Evolutionary conservation across 35 echinoderm and acorn worm genomes (phyloP).

Genomic region (Diadema setosum): DNA sequence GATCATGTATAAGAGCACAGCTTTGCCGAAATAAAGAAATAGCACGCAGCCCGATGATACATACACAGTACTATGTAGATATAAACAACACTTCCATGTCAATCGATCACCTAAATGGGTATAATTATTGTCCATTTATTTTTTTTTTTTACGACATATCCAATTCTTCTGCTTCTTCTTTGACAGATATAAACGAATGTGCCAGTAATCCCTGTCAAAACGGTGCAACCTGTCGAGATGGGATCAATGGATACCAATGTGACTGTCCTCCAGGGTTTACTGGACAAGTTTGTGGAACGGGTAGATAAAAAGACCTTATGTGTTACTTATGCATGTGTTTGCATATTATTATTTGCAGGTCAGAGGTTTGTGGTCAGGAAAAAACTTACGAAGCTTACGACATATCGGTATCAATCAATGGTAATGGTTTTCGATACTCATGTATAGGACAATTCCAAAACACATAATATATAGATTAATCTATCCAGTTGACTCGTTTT

Average conservation of each 20-base stretch:
- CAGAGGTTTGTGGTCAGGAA: no score
- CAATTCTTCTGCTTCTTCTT: background rate
- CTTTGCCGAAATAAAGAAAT: no score
- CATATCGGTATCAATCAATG: no score
- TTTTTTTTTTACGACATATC: background rate
- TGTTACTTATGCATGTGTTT: background rate
- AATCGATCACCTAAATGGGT: background rate
- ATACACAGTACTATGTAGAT: background rate
- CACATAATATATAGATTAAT: no score
- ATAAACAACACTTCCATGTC: background rate
- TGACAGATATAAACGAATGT: conserved; percentile 83
- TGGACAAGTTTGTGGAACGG: conserved; percentile 27
- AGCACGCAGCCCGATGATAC: no score
- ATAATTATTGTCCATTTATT: background rate
- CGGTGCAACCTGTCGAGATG: conserved; percentile 67
- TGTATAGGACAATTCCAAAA: no score
- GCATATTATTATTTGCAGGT: no score
- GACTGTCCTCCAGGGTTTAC: conserved; percentile 29
- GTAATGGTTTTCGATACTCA: no score
- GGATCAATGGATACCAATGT: conserved; percentile 38
- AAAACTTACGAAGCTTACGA: no score
- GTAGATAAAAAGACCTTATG: conserved; percentile 11
- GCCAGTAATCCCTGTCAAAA: conserved; percentile 47
- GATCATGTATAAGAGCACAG: background rate
- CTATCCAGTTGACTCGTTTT: no score